Evolutionary conservation across 2,797 vertebrate genomes (phyloP).

Genomic region (Chiroxiphia lanceolata): DNA sequence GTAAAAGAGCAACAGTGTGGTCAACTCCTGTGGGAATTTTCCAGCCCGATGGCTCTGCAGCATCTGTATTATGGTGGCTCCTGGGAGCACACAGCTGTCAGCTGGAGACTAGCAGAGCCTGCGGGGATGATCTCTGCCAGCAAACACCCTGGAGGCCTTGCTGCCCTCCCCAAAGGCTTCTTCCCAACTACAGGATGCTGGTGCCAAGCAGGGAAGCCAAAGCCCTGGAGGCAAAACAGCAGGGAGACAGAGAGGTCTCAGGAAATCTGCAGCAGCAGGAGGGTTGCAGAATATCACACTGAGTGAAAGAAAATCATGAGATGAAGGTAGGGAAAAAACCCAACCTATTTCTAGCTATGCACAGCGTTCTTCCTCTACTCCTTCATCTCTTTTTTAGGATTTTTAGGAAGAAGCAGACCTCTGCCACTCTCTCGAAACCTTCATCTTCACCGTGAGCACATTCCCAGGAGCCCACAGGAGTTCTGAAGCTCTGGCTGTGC

Average conservation of each 20-base stretch:
- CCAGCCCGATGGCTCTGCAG: background rate
- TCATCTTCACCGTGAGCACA: background rate
- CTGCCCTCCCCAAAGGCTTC: conserved; percentile 9
- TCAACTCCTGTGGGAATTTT: background rate
- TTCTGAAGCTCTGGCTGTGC: background rate
- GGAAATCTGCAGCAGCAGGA: background rate
- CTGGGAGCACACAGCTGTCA: background rate
- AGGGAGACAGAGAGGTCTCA: background rate
- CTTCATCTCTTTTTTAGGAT: background rate
- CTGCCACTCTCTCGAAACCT: background rate
- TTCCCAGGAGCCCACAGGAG: background rate
- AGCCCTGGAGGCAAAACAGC: background rate
- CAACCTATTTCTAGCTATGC: background rate
- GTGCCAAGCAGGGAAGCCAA: background rate
- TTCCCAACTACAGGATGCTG: background rate
- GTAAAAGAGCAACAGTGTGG: background rate
- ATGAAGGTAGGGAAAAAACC: fast-evolving
- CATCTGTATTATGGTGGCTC: conserved; percentile 22
- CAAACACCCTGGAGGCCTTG: background rate
- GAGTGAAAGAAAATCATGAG: background rate
- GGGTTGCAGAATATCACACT: background rate
- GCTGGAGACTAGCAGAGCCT: conserved; percentile 9
- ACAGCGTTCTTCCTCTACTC: background rate
- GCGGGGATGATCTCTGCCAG: background rate
- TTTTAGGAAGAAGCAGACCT: background rate